These are phyloP conservation scores for Istiophorus platypterus DNA, from an alignment of 2,113 vertebrate species.

Conservation along the genomic window DNA sequence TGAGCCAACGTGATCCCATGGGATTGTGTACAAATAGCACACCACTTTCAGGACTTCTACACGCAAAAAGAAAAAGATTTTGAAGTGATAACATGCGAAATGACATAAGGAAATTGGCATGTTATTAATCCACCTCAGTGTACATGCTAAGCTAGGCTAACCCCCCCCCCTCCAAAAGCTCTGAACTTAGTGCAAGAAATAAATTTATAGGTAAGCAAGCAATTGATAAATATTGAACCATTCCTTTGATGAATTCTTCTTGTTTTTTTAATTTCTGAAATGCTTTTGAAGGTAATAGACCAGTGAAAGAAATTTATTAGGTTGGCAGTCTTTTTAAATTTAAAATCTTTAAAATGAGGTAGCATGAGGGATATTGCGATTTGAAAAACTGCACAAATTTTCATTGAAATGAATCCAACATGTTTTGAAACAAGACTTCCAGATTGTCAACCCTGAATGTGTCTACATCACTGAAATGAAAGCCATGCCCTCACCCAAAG, in stretches of 20 bases:
- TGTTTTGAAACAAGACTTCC: neutral
- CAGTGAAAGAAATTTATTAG: neutral
- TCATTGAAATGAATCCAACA: constrained; percentile 9
- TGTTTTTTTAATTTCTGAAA: neutral
- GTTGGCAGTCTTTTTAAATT: constrained; percentile 1
- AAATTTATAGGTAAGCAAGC: neutral
- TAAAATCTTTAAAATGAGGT: constrained; percentile 13
- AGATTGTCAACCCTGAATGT: constrained; percentile 12
- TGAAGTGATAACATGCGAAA: too few species aligned
- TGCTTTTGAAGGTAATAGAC: neutral
- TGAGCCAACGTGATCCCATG: neutral
- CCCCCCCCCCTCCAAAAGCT: neutral
- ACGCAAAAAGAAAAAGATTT: too few species aligned
- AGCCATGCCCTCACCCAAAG: constrained; percentile 12
- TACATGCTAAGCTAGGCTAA: neutral
- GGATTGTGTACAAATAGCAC: neutral
- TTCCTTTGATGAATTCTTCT: neutral
- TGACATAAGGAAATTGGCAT: too few species aligned
- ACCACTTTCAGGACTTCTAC: too few species aligned
- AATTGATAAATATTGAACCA: neutral
- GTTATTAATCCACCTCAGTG: neutral
- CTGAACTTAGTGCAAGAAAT: too few species aligned
- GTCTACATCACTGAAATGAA: constrained; percentile 19
- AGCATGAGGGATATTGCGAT: constrained; percentile 26
- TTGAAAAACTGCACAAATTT: constrained; percentile 21